Base-by-base conservation (phyloP, 2,888 invertebrate species). In the Philaethria dido region DNA sequence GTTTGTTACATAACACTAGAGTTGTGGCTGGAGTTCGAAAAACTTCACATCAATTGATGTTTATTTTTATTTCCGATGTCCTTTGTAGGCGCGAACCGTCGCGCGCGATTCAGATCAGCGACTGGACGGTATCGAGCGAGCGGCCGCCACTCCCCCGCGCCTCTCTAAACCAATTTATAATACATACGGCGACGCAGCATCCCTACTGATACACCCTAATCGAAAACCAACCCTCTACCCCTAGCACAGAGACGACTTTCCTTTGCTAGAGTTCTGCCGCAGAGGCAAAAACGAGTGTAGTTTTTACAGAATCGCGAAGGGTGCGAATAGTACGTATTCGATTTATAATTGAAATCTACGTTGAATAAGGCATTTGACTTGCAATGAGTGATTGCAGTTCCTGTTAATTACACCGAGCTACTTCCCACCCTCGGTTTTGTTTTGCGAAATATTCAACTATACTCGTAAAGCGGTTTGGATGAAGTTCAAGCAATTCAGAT, bases 131-230 rank as follows among this genome's bases (percentile, higher is more conserved):
- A 91, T 91, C 87, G 91, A 92, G 90, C 92, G 92, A 71, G 74
- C 79, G 78, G 77, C 81, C 80, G 80, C 82, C 78, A 78, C 84
- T 84, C 87, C 89, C 81, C 88, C 88, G 84, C 83, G 77, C 89
- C 84, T 79, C 88, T 89, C 90, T 91, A 89, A 91, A 92, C 91
- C 92, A 91, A 92, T 92, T 92, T 92, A 92, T 92, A 92, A 92
- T 92, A 92, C 91, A 92, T 92, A 92, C 91, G 84, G 87, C 88
- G 89, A 85, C 89, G 89, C 91, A 92, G 92, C 92, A 92, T 92
- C 92, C 92, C 91, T 85, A 78, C 78, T 71, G 69, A 69, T 62
- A 69, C 55, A 55, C 64, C 67, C 62, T 80, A 72, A 66, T 55
- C 68, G 29, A 85, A 79, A 76, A 66, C 61, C 73, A 69, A 85